Percentiles rank a stretch among this genome's conserved stretches.
phyloP scores from a whole-genome alignment of 2,888 invertebrate species.

The Pherbina coryleti region DNA sequence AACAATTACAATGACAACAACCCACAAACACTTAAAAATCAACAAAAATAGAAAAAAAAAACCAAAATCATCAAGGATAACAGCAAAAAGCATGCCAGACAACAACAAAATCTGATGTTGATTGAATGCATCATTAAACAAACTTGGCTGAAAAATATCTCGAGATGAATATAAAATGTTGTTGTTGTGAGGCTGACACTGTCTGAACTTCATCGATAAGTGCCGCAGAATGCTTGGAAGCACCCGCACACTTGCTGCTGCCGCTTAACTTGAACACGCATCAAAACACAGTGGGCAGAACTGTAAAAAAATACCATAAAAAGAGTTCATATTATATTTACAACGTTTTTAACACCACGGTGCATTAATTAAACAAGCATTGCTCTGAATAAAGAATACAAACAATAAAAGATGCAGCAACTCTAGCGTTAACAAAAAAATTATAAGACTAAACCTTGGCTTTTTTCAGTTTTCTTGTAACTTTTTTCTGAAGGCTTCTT shows the following conservation, averaged over 20 bases:
- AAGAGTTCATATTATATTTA: too few species aligned
- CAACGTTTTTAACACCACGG: neutral
- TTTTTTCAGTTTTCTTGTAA: neutral
- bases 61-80: slow-evolving; percentile 4
- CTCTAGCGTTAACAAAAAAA: neutral
- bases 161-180: neutral
- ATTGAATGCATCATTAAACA: slow-evolving; percentile 30
- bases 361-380: slow-evolving; percentile 25
- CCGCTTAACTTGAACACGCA: neutral
- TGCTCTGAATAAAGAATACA: neutral
- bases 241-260: slow-evolving; percentile 21
- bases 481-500: neutral
- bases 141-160: slow-evolving; percentile 5
- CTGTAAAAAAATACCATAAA: neutral
- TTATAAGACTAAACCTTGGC: neutral
- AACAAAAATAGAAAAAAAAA: neutral
- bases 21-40: neutral
- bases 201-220: slow-evolving; percentile 3
- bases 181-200: neutral
- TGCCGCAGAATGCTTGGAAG: slow-evolving; percentile 7
- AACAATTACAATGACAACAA: slow-evolving; percentile 9
- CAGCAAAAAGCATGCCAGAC: neutral
- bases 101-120: slow-evolving; percentile 10
- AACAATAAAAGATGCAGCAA: neutral
- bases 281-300: neutral